Evolutionary conservation across 2,888 invertebrate genomes (phyloP).

Genomic region (Harmothoe impar): DNA sequence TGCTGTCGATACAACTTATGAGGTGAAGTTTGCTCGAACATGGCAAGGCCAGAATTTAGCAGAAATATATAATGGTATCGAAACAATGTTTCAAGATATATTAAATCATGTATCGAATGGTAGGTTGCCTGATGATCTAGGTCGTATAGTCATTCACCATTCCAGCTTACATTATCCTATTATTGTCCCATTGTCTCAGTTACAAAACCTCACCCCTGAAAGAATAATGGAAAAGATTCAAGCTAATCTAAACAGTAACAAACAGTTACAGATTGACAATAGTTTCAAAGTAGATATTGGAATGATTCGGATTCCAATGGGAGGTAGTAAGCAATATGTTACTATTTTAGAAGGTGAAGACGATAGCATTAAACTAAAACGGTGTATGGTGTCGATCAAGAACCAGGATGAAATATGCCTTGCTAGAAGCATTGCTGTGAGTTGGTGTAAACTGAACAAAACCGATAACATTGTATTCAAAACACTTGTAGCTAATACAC

Average conservation of each 20-base stretch:
- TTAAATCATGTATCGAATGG: neutral
- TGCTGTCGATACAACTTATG: constrained; percentile 15
- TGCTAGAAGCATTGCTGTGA: neutral
- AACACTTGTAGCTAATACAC: neutral
- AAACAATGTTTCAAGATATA: neutral
- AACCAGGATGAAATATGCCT: neutral
- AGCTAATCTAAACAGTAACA: neutral
- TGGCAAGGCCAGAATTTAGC: neutral
- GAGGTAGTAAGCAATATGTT: neutral
- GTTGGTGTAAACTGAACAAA: neutral
- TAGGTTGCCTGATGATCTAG: neutral
- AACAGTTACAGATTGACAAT: neutral
- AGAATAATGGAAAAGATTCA: neutral
- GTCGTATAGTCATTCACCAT: constrained; percentile 2
- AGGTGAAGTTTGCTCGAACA: neutral
- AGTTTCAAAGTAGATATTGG: neutral
- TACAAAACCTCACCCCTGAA: neutral
- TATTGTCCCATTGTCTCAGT: neutral
- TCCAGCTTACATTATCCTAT: neutral
- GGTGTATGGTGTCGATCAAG: neutral
- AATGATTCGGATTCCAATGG: neutral
- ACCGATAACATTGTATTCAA: neutral
- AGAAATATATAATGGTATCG: neutral
- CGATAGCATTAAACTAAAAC: neutral
- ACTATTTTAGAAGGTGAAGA: neutral